Evolutionary conservation across 1,140 invertebrate species (phyloP).

Genomic region (Macrosteles quadrilineatus): DNA sequence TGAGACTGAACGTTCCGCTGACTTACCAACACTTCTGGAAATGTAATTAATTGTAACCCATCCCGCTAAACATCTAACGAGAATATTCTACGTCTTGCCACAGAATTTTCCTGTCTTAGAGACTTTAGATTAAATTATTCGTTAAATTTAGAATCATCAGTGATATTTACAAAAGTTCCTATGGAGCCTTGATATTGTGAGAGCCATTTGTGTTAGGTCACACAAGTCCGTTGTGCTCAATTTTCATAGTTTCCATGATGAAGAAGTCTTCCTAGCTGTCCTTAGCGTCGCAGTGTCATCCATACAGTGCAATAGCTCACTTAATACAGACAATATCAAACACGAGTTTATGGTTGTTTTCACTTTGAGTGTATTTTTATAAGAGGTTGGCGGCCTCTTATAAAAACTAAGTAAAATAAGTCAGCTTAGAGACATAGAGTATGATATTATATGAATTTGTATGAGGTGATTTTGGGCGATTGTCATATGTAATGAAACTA

Average conservation of each 20-base stretch:
- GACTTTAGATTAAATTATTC: constrained; percentile 27
- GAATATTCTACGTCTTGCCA: too few species aligned
- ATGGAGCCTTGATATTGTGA: constrained; percentile 42
- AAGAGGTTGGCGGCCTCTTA: too few species aligned
- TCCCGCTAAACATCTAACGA: too few species aligned
- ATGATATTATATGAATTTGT: too few species aligned
- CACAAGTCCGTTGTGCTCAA: constrained; percentile 27
- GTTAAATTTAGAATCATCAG: constrained; percentile 38
- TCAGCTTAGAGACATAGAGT: too few species aligned
- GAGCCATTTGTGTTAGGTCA: constrained; percentile 37
- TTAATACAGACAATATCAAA: background rate
- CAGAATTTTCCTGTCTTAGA: too few species aligned
- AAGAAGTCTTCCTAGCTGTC: constrained; percentile 33
- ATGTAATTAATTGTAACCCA: too few species aligned
- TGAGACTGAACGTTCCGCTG: too few species aligned
- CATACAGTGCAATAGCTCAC: constrained; percentile 39
- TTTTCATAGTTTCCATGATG: constrained; percentile 23
- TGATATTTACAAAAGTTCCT: constrained; percentile 44
- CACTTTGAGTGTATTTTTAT: background rate
- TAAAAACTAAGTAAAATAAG: too few species aligned
- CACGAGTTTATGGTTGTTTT: background rate
- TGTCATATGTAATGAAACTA: too few species aligned
- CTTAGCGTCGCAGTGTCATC: constrained; percentile 39
- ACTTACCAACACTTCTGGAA: too few species aligned
- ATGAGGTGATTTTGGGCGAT: too few species aligned